A percentile compares a stretch with the other conserved stretches of the same genome.
phyloP scores from a whole-genome alignment of 2,888 invertebrate genomes.

The Ochlodes sylvanus region DNA sequence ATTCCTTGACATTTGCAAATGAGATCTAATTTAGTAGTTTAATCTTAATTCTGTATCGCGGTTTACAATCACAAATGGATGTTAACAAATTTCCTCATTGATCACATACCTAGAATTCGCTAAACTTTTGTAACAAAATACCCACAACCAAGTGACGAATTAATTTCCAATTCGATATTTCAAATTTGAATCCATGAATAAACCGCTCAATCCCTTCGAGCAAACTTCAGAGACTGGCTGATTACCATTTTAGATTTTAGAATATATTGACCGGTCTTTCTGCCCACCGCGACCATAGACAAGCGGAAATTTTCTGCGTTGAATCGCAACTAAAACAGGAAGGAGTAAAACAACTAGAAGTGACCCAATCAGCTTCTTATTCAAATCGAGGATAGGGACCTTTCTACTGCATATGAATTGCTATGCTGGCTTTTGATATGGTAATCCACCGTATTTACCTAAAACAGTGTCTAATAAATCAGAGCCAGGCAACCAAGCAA shows the following conservation, averaged over 20 bases:
- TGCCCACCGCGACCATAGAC: slow-evolving; percentile 35
- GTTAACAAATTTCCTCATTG: not conserved
- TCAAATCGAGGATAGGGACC: slow-evolving; percentile 18
- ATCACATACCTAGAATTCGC: not conserved
- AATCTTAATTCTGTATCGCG: slow-evolving; percentile 6
- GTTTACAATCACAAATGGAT: not conserved
- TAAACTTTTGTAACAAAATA: not conserved
- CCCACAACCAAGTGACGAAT: slow-evolving; percentile 7
- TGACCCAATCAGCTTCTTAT: slow-evolving; percentile 2
- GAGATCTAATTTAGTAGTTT: slow-evolving; percentile 19
- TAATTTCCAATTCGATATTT: slow-evolving; percentile 26
- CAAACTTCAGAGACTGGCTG: slow-evolving; percentile 33
- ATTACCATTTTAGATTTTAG: slow-evolving; percentile 34
- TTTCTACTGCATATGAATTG: not conserved
- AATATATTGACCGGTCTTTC: slow-evolving; percentile 30
- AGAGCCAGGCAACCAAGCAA: not conserved
- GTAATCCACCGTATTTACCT: not conserved
- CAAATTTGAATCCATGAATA: slow-evolving; percentile 37
- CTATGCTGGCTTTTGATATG: not conserved
- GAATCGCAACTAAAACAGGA: slow-evolving; percentile 20
- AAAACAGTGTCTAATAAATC: not conserved
- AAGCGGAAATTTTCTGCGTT: slow-evolving; percentile 32
- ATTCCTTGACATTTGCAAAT: slow-evolving; percentile 34
- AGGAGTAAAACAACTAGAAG: not conserved
- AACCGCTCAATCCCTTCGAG: slow-evolving; percentile 30